Evolutionary conservation across 2,797 vertebrate genomes (phyloP).

Genomic region (Anguilla marmorata): DNA sequence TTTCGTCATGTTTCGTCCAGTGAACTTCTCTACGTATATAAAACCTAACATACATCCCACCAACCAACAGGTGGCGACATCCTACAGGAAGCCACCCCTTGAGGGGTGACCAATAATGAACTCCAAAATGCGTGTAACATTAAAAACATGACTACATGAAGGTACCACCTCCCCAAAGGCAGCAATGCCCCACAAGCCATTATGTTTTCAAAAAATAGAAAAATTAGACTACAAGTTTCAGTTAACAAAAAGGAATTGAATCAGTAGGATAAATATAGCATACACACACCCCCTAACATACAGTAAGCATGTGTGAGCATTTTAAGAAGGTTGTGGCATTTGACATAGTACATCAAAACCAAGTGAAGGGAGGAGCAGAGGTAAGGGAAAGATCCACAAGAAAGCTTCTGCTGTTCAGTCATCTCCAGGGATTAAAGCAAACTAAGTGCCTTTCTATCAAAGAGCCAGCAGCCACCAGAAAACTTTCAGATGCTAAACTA

Average conservation of each 20-base stretch:
- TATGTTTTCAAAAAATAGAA: too few species aligned
- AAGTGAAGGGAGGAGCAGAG: slow-evolving; percentile 47
- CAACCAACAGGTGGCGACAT: neutral
- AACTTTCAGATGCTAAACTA: neutral
- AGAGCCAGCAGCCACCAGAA: neutral
- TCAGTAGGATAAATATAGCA: neutral
- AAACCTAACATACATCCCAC: neutral
- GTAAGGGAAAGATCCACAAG: slow-evolving; percentile 2
- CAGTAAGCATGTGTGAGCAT: neutral
- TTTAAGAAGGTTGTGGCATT: neutral
- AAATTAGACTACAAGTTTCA: neutral
- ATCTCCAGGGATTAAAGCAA: neutral
- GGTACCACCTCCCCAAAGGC: neutral
- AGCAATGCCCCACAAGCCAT: neutral
- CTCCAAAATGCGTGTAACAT: neutral
- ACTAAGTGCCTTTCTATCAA: neutral
- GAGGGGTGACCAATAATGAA: neutral
- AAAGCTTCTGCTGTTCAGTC: neutral
- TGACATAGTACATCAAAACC: slow-evolving; percentile 20
- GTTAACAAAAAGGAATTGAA: neutral
- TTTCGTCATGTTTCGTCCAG: neutral
- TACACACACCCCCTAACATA: neutral
- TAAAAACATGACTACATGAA: neutral
- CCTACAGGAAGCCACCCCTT: neutral
- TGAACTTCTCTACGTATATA: neutral